Base-by-base conservation (phyloP, 2,888 invertebrate genomes). In the Eustalomyia histrio region DNA sequence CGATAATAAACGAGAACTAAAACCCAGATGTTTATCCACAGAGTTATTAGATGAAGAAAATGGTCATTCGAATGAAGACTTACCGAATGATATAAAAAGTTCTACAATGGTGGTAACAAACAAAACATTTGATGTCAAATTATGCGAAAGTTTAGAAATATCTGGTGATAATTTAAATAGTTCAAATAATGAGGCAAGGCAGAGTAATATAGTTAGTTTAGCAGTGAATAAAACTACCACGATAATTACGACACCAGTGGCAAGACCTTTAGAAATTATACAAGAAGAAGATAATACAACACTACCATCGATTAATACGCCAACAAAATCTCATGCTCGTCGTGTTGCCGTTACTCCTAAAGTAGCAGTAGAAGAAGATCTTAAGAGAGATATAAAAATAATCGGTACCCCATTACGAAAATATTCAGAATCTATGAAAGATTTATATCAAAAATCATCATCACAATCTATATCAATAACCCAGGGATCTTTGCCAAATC, bases 401-500 rank as follows among this genome's bases (percentile, higher is more conserved):
- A 85, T 90, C 16, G 90, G 89, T 2, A 89, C 89, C 0, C 91
- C 90, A 0, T 50, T 91, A 52, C 86, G 89, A 0, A 91, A 91
- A 78, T 88, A 87, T 55, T 90, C 89, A 0, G 89, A 89, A 79
- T 91, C 91, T 0, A 89, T 91, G 90, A 88, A 87, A 52, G 87
- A 91, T 83, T 83, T 91, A 4, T 89, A 88, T 0, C 63, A 86
- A 39, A 83, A 85, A 5, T 87, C 88, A 16, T 86, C 88, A 16
- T 86, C 88, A 1, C 87, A 86, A 63, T 71, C 79, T n/a, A 81
- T 79, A 21, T 57, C 87, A 1, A 83, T 85, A 3, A 89, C 87
- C 18, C 90, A 90, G 76, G 91, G 91, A 0, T 91, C 91, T 0
- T 88, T 91, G 89, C 91, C 91, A 12, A 91, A 91, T 85, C 85